Conservation (phyloP, 2,888 invertebrate species). For the Sminthurides aquaticus region DNA sequence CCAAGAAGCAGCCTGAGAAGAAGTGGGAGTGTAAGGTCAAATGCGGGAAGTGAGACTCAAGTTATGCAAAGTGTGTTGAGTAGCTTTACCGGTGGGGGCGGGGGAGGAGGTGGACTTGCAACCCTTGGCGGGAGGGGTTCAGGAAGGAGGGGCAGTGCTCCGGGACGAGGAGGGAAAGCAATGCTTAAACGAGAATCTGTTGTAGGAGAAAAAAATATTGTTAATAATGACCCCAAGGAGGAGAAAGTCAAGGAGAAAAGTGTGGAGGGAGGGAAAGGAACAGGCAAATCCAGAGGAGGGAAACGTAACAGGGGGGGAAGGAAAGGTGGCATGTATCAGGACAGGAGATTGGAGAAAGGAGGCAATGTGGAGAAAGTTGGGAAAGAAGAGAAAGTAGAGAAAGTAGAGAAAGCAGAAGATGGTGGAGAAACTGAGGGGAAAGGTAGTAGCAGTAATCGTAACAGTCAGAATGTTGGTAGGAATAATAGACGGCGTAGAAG, state of each 20-base stretch:
- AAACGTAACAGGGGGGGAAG: too few species aligned
- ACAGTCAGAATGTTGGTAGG: not conserved
- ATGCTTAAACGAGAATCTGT: not conserved
- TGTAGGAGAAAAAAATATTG: not conserved
- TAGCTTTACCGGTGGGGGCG: not conserved
- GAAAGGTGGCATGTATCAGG: not conserved
- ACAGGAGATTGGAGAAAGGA: not conserved
- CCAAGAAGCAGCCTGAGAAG: not conserved
- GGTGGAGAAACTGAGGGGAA: not conserved
- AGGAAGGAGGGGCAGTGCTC: not conserved
- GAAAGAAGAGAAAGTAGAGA: too few species aligned
- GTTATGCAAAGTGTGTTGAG: not conserved
- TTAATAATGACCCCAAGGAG: not conserved
- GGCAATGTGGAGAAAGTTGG: too few species aligned
- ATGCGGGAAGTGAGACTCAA: not conserved
- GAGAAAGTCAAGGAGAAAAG: not conserved
- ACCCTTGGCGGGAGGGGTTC: not conserved
- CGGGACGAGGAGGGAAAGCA: not conserved
- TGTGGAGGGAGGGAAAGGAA: not conserved
- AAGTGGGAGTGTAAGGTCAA: not conserved
- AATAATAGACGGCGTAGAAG: slow-evolving; percentile 9
- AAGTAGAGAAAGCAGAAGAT: not conserved
- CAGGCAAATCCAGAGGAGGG: not conserved
- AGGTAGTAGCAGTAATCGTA: not conserved
- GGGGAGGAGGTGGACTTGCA: not conserved